These are phyloP conservation scores for Ormyrus nitidulus DNA, from an alignment of 2,888 invertebrate genomes.

Conservation along the genomic window DNA sequence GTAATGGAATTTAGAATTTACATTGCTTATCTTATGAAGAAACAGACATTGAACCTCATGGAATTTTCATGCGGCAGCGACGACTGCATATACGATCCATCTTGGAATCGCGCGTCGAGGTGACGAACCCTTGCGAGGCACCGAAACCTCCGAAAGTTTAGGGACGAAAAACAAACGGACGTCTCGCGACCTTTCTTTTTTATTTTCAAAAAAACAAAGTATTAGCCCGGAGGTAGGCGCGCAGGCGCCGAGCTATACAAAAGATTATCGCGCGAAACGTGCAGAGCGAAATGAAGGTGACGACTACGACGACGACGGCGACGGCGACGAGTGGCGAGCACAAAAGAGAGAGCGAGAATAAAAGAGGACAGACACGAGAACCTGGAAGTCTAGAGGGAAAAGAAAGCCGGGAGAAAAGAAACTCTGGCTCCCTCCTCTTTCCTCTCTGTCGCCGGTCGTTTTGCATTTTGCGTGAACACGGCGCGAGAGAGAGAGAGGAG, in stretches of 20 bases:
- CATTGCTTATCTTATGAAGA: no score
- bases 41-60: no score
- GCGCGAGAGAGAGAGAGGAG: slow-evolving; percentile 2
- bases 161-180: no score
- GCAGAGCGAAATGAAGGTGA: slow-evolving; percentile 1
- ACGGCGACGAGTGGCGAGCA: slow-evolving; percentile 19
- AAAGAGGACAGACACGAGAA: slow-evolving; percentile 3
- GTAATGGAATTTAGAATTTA: no score
- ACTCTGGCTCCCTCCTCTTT: not conserved
- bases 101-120: no score
- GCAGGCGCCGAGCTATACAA: slow-evolving; percentile 13
- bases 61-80: no score
- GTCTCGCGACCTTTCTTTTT: no score
- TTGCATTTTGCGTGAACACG: slow-evolving; percentile 38
- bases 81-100: no score
- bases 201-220: not conserved
- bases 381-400: not conserved
- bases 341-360: not conserved
- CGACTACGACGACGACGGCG: not conserved
- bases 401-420: slow-evolving; percentile 9
- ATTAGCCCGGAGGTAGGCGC: slow-evolving; percentile 15
- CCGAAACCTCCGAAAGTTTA: no score
- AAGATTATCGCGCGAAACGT: slow-evolving; percentile 20
- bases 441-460: slow-evolving; percentile 8
- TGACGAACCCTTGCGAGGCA: no score